Conservation (phyloP, 2,888 invertebrate genomes). For the Brenthis ino region DNA sequence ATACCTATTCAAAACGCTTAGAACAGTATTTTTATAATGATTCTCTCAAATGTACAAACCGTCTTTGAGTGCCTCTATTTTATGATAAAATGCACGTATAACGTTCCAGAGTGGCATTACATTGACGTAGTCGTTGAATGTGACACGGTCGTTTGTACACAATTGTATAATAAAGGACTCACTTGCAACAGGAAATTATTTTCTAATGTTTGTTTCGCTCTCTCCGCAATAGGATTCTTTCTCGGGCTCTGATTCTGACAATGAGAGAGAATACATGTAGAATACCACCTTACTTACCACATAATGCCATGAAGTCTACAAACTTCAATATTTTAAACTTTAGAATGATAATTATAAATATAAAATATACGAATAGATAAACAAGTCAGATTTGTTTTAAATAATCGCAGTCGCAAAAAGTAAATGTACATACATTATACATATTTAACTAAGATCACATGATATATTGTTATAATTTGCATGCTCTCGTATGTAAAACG, state of each 20-base stretch:
- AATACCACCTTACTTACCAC: conserved; percentile 44
- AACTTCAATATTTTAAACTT: background rate
- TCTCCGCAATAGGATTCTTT: conserved; percentile 80
- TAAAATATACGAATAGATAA: background rate
- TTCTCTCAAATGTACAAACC: too few relatives aligned
- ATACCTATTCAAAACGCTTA: too few relatives aligned
- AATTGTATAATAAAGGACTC: conserved; percentile 54
- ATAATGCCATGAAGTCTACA: conserved; percentile 23
- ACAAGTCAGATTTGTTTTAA: conserved; percentile 3
- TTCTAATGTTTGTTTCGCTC: conserved; percentile 80
- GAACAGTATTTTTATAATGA: too few relatives aligned
- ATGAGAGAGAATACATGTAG: conserved; percentile 70
- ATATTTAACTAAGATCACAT: conserved; percentile 8
- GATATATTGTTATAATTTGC: conserved; percentile 3
- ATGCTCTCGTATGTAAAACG: background rate
- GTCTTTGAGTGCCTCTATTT: background rate
- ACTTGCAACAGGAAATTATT: conserved; percentile 80
- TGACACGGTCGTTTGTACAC: conserved; percentile 46
- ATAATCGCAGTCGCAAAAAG: too few relatives aligned
- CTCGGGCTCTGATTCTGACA: conserved; percentile 80
- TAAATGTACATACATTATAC: background rate
- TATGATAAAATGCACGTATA: background rate
- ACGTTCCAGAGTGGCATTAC: conserved; percentile 29
- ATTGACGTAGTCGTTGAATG: conserved; percentile 47
- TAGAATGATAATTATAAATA: background rate